Percentiles rank a stretch among this genome's conserved stretches.
These are phyloP conservation scores for Drosophila anomalata DNA, from an alignment of 2,888 invertebrate genomes.

Conservation along the genomic window DNA sequence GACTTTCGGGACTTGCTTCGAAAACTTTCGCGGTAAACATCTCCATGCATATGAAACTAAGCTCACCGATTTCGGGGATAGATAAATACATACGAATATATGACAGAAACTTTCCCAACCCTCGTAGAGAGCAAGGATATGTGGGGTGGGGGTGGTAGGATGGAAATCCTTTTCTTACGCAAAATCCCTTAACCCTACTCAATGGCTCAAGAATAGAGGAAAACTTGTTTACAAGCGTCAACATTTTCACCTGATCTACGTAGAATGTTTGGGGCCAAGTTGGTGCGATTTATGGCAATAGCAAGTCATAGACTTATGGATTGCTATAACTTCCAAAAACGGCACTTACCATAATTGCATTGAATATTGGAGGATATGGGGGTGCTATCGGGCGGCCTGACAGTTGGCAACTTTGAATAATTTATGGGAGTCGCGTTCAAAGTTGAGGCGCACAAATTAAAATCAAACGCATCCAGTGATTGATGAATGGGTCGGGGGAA, in stretches of 20 bases:
- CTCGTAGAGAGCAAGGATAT: too few species aligned
- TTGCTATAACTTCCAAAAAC: slow-evolving; percentile 67
- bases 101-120: slow-evolving; percentile 19
- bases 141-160: background rate
- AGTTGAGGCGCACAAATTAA: slow-evolving; percentile 76
- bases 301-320: slow-evolving; percentile 77
- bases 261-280: slow-evolving; percentile 64
- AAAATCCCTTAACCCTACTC: slow-evolving; percentile 34
- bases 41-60: slow-evolving; percentile 38
- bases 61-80: slow-evolving; percentile 29
- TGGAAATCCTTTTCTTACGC: slow-evolving; percentile 12
- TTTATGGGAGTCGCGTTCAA: slow-evolving; percentile 71
- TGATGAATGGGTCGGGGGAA: slow-evolving; percentile 61
- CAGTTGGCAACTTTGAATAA: slow-evolving; percentile 71
- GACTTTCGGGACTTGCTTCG: background rate
- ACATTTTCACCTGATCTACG: slow-evolving; percentile 50
- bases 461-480: slow-evolving; percentile 77
- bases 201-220: slow-evolving; percentile 31
- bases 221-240: slow-evolving; percentile 58
- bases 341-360: slow-evolving; percentile 78
- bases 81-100: slow-evolving; percentile 13
- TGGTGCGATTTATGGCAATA: slow-evolving; percentile 65
- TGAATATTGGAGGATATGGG: slow-evolving; percentile 40
- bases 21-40: slow-evolving; percentile 37
- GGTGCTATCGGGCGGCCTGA: background rate